phyloP scores from a whole-genome alignment of 1,140 invertebrate species.

The Drosophila lini region DNA sequence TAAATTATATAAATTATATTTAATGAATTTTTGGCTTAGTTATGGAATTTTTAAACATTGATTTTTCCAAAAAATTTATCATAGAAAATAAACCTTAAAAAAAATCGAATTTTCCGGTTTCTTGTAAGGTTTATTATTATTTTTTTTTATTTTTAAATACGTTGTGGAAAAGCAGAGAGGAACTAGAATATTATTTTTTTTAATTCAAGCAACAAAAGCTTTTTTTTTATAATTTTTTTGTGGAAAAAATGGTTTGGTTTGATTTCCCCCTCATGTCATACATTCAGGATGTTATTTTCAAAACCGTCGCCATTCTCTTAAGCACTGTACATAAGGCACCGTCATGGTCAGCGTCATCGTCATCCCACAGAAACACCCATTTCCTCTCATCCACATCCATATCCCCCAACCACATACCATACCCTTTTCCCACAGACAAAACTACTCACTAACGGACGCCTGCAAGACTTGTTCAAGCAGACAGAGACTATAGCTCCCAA shows the following conservation, averaged over 20 bases:
- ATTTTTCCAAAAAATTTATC: no score
- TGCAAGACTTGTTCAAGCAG: neutral
- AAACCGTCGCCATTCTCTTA: neutral
- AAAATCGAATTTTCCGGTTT: no score
- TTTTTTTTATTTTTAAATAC: no score
- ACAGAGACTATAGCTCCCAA: neutral
- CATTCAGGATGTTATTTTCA: neutral
- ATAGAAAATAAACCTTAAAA: no score
- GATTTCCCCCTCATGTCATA: neutral
- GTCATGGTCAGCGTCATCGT: constrained; percentile 4
- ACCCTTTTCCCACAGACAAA: neutral
- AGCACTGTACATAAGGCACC: constrained; percentile 42
- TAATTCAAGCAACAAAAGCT: neutral
- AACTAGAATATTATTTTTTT: neutral
- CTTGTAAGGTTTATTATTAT: no score
- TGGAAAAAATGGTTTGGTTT: neutral
- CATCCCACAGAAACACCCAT: neutral
- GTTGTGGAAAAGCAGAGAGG: no score
- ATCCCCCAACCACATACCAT: neutral
- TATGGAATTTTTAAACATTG: no score
- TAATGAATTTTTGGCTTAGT: no score
- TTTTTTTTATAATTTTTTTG: neutral
- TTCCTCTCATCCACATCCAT: no score
- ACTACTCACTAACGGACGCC: neutral
- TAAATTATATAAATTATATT: no score